phyloP scores from a whole-genome alignment of 2,888 invertebrate species.

The Tetramorium bicarinatum region DNA sequence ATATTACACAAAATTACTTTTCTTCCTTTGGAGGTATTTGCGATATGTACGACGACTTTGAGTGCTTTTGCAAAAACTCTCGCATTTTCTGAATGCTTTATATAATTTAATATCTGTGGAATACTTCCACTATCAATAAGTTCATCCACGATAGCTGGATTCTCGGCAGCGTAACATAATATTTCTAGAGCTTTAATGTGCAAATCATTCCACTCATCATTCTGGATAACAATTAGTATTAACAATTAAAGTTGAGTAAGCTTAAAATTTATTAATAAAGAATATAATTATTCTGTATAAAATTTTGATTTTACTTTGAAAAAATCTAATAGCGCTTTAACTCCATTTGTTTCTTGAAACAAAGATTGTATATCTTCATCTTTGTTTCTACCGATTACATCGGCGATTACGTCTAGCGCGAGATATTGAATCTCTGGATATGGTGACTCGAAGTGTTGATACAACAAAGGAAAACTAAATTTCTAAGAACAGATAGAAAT shows the following conservation, averaged over 20 bases:
- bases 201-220: slow-evolving; percentile 76
- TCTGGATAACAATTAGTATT: slow-evolving; percentile 67
- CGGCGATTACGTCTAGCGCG: slow-evolving; percentile 87
- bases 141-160: slow-evolving; percentile 73
- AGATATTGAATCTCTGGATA: slow-evolving; percentile 87
- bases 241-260: not conserved
- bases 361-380: slow-evolving; percentile 87
- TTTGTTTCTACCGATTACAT: slow-evolving; percentile 87
- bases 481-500: slow-evolving; percentile 76
- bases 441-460: slow-evolving; percentile 87
- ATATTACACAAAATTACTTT: slow-evolving; percentile 70
- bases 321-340: slow-evolving; percentile 87
- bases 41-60: slow-evolving; percentile 74
- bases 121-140: slow-evolving; percentile 73
- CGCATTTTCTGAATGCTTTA: slow-evolving; percentile 65
- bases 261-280: not conserved
- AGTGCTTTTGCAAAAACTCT: slow-evolving; percentile 70
- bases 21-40: slow-evolving; percentile 73
- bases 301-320: slow-evolving; percentile 85
- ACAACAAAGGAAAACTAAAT: slow-evolving; percentile 87
- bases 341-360: slow-evolving; percentile 87
- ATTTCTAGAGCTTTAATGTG: slow-evolving; percentile 73
- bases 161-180: slow-evolving; percentile 73
- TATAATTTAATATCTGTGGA: slow-evolving; percentile 74
- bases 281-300: not conserved